Base-by-base conservation (phyloP, 2,888 invertebrate genomes). In the Drosophila koepferae region DNA sequence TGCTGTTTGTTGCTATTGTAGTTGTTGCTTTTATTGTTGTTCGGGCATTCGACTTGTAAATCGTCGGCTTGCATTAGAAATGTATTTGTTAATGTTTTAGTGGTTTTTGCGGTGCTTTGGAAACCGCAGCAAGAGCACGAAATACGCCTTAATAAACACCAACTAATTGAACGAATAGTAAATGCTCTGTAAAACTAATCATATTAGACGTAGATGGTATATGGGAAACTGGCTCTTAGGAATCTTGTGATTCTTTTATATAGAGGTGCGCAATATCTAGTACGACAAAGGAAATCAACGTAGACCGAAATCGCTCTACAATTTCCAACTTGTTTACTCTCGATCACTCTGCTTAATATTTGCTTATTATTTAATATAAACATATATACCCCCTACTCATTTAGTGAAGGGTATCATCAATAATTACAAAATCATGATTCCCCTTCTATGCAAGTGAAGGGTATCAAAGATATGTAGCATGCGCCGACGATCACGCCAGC, bases 1-100 rank as follows among this genome's bases (percentile, higher is more conserved):
- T 63, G 84, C 67, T 62, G 65, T 81, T 82, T 81, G 74, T 65
- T 69, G 60, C 41, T 68, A 38, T 72, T 75, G 58, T 62, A 79
- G 23, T 55, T 70, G 54, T 56, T 82, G 23, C 51, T 76, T 56
- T 51, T 72, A 55, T 67, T 70, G 61, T 61, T 60, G 63, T 58
- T 83, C 80, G 80, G 83, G 81, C 83, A 79, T 80, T 86, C 78
- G 72, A 84, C 76, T 77, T 71, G 89, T 89, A 91, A 91, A 91
- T 91, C 84, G 81, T 90, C 84, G 81, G 82, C 80, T 89, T 91
- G 86, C 91, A 90, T 91, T 90, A 90, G 86, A 86, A 89, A 90
- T 82, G 58, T 82, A 86, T 91, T 91, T 91, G 90, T 90, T 89
- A 87, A 89, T 89, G 86, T 90, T 80, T 74, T 73, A 76, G 79